phyloP scores from a whole-genome alignment of 64 coral and sea anemone genomes.

The Actinia tenebrosa region DNA sequence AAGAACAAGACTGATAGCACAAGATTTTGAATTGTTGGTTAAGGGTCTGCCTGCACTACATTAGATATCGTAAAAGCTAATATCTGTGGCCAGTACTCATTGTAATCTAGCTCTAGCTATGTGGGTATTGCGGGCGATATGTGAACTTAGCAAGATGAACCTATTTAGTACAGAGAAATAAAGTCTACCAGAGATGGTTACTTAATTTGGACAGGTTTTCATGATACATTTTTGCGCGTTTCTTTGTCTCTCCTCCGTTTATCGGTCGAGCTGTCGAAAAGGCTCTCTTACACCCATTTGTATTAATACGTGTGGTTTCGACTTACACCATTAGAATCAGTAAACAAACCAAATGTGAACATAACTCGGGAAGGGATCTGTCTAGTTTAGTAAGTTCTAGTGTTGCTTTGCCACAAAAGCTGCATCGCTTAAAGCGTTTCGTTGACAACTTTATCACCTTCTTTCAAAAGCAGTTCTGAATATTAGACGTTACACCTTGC shows the following conservation, averaged over 20 bases:
- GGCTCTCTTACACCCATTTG: constrained; percentile 11
- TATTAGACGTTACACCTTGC: not conserved
- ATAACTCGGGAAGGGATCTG: constrained; percentile 6
- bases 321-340: constrained; percentile 23
- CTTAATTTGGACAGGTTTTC: constrained; percentile 12
- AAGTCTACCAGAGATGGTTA: not conserved
- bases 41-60: not conserved
- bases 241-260: not conserved
- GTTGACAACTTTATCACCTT: not conserved
- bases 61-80: not conserved
- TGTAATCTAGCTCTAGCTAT: not conserved
- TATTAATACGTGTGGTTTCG: constrained; percentile 27
- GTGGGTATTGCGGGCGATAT: not conserved
- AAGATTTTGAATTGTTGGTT: not conserved
- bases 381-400: constrained; percentile 5
- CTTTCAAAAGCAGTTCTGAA: not conserved
- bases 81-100: not conserved
- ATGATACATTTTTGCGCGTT: constrained; percentile 8
- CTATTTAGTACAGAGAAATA: not conserved
- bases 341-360: constrained; percentile 19
- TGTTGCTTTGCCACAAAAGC: not conserved
- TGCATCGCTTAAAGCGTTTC: not conserved
- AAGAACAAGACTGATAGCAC: not conserved
- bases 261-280: constrained; percentile 8
- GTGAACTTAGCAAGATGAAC: not conserved